Base-by-base conservation (phyloP, 2,797 vertebrate genomes). In the Erethizon dorsatum region DNA sequence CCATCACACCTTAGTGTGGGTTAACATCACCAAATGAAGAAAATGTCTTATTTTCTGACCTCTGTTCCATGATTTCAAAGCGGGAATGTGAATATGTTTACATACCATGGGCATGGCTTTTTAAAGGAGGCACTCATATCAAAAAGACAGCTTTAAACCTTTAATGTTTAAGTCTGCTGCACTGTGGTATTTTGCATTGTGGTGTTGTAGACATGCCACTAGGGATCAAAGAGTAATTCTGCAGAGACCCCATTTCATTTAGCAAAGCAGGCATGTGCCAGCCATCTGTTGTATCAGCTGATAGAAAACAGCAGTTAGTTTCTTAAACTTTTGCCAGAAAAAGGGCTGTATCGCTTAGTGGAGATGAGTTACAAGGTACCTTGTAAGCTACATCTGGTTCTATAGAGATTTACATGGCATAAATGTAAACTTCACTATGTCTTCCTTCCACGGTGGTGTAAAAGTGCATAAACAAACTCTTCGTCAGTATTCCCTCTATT, bases 201-300 rank as follows among this genome's bases (percentile, higher is more conserved):
- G 98, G 98, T 99, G 99, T 98, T 98, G 98, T 99, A 98, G 99
- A 99, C 98, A 98, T 98, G 98, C 99, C 98, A 99, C 98, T 95
- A 95, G 98, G 98, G 99, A 99, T 99, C 99, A 99, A 99, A 99
- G 99, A 98, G 97, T 98, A 98, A 97, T 96, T 98, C 97, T 99
- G 98, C 97, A 96, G 98, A 98, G 97, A 98, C 98, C 98, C 99
- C 97, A 95, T 98, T 99, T 98, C 98, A 97, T 99, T 98, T 98
- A 99, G 98, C 96, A 96, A 97, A 98, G 97, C 98, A 98, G 97
- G 98, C 99, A 99, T 99, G 98, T 99, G 99, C 99, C 99, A 99
- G 98, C 99, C 99, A 99, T 99, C 99, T 99, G 99, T 99, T 98
- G 98, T 98, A 98, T 99, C 98, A 98, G 98, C 97, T 98, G 99